These are phyloP conservation scores for Aphaenogaster floridana DNA, from an alignment of 1,140 invertebrate genomes.

Conservation along the genomic window DNA sequence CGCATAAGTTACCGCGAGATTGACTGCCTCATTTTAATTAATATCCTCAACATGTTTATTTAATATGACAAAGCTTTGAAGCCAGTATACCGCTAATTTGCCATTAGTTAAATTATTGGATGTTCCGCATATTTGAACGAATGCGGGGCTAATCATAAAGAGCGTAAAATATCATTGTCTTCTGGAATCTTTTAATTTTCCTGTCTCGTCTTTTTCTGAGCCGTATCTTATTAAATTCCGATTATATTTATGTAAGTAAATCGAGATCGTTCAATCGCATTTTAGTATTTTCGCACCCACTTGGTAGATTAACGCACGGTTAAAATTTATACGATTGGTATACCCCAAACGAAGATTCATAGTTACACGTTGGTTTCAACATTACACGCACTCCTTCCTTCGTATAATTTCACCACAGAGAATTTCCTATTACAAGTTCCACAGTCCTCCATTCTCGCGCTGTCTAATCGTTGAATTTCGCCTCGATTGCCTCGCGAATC, in stretches of 20 bases:
- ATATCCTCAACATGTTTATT: constrained; percentile 56
- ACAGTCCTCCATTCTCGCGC: constrained; percentile 49
- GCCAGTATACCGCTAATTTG: constrained; percentile 39
- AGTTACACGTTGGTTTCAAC: constrained; percentile 30
- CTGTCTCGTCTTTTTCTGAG: background rate
- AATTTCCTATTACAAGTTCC: constrained; percentile 65
- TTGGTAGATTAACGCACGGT: constrained; percentile 16
- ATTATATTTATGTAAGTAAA: background rate
- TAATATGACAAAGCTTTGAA: constrained; percentile 59
- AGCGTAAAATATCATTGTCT: constrained; percentile 7
- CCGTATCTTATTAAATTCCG: background rate
- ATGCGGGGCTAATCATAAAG: constrained; percentile 17
- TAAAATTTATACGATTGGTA: constrained; percentile 39
- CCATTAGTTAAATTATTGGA: constrained; percentile 52
- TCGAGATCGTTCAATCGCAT: background rate
- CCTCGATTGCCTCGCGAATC: constrained; percentile 55
- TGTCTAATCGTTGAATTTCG: constrained; percentile 50
- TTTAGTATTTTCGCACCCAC: constrained; percentile 6
- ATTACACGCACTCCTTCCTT: constrained; percentile 49
- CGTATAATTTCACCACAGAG: constrained; percentile 71
- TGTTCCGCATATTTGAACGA: constrained; percentile 10
- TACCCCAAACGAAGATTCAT: constrained; percentile 51
- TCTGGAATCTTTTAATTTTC: constrained; percentile 15
- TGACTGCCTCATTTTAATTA: constrained; percentile 60
- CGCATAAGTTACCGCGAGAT: constrained; percentile 41